Conservation (phyloP, 2,797 vertebrate genomes). For the Hemibagrus guttatus region DNA sequence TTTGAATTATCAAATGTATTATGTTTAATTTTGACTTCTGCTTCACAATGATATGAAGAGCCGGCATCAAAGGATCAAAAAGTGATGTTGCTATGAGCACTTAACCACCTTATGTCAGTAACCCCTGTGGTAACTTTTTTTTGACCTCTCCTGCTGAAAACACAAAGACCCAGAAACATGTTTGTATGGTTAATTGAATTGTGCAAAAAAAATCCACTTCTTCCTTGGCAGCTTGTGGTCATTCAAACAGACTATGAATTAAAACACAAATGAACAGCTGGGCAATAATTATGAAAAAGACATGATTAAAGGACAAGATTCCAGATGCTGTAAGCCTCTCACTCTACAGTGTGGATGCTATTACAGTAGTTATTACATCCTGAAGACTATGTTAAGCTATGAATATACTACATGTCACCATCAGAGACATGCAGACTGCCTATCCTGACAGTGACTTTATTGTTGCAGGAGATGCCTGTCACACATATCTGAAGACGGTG, state of each 20-base stretch:
- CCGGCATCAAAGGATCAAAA: neutral
- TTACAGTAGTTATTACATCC: neutral
- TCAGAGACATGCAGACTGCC: neutral
- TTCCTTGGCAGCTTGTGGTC: neutral
- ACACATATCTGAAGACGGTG: neutral
- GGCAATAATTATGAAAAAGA: neutral
- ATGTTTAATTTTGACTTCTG: neutral
- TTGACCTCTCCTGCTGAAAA: neutral
- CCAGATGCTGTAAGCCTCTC: neutral
- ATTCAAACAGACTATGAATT: neutral
- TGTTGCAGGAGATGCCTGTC: neutral
- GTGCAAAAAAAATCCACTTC: no score
- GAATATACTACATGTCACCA: neutral
- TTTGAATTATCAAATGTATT: neutral
- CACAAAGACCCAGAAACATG: neutral
- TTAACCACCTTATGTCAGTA: neutral
- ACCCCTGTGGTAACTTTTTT: neutral
- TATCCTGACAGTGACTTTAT: neutral
- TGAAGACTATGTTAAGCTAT: neutral
- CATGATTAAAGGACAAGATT: neutral
- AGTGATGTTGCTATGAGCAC: neutral
- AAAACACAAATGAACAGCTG: conserved; percentile 15
- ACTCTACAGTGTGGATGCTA: neutral
- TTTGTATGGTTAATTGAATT: neutral
- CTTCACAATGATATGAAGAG: neutral